Base-by-base conservation (phyloP, 2,888 invertebrate species). In the Stratiomys singularior region DNA sequence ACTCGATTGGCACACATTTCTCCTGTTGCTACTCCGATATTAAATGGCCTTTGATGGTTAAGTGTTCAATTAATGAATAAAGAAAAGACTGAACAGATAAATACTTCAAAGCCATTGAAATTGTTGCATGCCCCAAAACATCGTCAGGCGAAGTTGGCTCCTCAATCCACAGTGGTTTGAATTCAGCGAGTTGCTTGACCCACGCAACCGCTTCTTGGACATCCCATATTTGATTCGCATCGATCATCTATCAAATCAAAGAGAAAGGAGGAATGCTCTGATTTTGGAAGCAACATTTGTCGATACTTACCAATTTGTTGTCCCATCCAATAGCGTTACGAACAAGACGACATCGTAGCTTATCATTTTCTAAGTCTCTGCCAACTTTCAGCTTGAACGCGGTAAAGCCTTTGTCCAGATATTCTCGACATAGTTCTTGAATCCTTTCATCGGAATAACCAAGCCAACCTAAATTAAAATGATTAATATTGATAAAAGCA, bases 111-210 rank as follows among this genome's bases (percentile, higher is more conserved):
- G 93, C 94, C 84, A 92, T 90, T 0, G 95, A 90, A 81, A 97
- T 96, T 69, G 89, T 88, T 0, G 92, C 92, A 85, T 97, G 96
- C 0, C 96, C 97, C n/a, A 96, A 86, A 1, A 96, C 89, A 84
- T 97, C 97, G 85, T 97, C 97, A 0, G 96, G 96, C 1, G 94
- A 94, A 0, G 97, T 97, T 0, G 97, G 97, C 84, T 97, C 97
- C 86, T 97, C 97, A 77, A 97, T 96, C 96, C 96, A 97, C 76
- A 92, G 85, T 1, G 93, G 92, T 82, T 93, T 93, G 83, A 92
- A 92, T 56, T 92, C 90, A 0, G 92, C 91, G 78, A 97, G 86
- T 76, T 92, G 87, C 84, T 91, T 92, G 92, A 96, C 94, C 95
- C 96, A 96, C 13, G 92, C 91, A 78, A 97, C 94, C 0, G 97